Evolutionary conservation across 1,140 invertebrate genomes (phyloP).

Genomic region (Caligus rogercresseyi): DNA sequence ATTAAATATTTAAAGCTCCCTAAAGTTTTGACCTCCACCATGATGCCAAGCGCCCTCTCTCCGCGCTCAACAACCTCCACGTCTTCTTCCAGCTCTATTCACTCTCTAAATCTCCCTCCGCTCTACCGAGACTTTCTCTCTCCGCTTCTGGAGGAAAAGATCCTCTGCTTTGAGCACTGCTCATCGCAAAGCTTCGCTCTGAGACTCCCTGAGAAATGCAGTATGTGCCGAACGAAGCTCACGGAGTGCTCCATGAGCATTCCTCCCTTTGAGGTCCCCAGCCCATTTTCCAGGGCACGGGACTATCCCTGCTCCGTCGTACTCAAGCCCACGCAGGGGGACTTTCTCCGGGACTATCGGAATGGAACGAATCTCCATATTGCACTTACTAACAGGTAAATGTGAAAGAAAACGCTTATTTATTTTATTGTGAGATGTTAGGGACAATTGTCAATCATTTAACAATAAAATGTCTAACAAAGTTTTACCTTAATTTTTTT

Average conservation of each 20-base stretch:
- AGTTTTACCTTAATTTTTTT: too few relatives aligned
- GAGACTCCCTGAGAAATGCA: not conserved
- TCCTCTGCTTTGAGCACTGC: constrained; percentile 10
- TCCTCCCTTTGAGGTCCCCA: constrained; percentile 3
- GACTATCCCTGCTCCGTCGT: constrained; percentile 8
- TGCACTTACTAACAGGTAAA: constrained; percentile 1
- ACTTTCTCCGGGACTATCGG: constrained; percentile 1
- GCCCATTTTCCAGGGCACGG: not conserved
- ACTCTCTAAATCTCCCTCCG: not conserved
- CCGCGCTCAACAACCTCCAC: not conserved
- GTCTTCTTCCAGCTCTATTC: not conserved
- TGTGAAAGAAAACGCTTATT: too few relatives aligned
- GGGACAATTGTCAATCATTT: too few relatives aligned
- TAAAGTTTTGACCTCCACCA: not conserved
- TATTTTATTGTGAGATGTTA: too few relatives aligned
- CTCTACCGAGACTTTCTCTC: not conserved
- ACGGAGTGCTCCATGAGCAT: not conserved
- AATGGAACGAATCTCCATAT: constrained; percentile 10
- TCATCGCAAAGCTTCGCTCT: not conserved
- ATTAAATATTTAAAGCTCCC: not conserved
- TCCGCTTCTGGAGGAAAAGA: not conserved
- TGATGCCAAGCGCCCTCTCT: not conserved
- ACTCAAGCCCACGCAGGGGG: constrained; percentile 2
- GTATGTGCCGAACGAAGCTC: not conserved
- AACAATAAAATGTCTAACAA: too few relatives aligned